phyloP scores from a whole-genome alignment of 2,888 invertebrate genomes.

The Nemotelus pantherinus region DNA sequence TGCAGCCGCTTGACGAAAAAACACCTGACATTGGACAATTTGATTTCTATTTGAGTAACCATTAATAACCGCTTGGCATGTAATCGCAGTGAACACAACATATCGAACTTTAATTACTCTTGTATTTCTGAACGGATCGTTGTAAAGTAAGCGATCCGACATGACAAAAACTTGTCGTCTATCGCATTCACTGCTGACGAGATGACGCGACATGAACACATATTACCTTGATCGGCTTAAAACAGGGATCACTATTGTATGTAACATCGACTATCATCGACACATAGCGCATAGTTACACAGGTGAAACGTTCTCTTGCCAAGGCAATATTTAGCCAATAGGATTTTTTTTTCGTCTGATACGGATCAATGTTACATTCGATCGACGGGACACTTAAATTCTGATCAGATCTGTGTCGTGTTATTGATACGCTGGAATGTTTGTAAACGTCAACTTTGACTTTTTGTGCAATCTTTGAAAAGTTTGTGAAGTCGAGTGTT shows the following conservation, averaged over 20 bases:
- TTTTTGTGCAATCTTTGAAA: constrained; percentile 36
- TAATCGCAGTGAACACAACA: constrained; percentile 24
- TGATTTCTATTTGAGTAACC: constrained; percentile 30
- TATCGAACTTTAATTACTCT: constrained; percentile 38
- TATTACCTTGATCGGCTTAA: constrained; percentile 45
- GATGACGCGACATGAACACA: constrained; percentile 37
- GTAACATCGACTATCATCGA: background rate
- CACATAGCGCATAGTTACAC: background rate
- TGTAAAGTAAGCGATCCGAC: constrained; percentile 31
- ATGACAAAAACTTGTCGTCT: constrained; percentile 36
- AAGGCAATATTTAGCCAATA: background rate
- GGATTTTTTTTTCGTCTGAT: constrained; percentile 17
- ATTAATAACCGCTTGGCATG: constrained; percentile 29
- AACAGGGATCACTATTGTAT: constrained; percentile 41
- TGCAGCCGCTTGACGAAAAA: background rate
- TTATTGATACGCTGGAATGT: constrained; percentile 48
- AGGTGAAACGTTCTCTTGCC: constrained; percentile 36
- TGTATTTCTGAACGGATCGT: constrained; percentile 1
- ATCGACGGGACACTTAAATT: constrained; percentile 37
- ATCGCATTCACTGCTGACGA: background rate
- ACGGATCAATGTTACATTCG: background rate
- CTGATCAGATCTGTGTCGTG: constrained; percentile 48
- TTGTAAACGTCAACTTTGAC: constrained; percentile 17
- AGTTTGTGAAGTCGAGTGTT: constrained; percentile 19
- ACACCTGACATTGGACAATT: constrained; percentile 20